Evolutionary conservation across 2,888 invertebrate genomes (phyloP), one percentile per base, ranked within the genome.

Genomic region (Machimus atricapillus): DNA sequence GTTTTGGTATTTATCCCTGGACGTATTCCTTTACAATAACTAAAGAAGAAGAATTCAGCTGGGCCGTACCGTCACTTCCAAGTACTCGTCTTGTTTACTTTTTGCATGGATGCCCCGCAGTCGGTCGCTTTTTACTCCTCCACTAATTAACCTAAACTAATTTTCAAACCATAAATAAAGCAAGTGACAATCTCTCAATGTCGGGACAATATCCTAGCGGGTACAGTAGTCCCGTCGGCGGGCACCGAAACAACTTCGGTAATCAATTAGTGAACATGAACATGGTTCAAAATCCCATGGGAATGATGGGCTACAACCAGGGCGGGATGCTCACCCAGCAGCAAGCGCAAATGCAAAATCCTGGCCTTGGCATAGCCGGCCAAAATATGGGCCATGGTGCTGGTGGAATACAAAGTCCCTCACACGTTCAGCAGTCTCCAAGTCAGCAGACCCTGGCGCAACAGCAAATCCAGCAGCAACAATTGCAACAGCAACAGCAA

Each of bases 131-230:
- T n/a, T 7, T 52, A n/a, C n/a, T 52, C 52, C 16, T 34, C 7
- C 34, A 34, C 6, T 52, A 16, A 52, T 52, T 52, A 52, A 46
- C n/a, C 52, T 52, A n/a, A 52, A 52, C n/a, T 52, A 52, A 19
- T 52, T 52, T 27, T 66, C 23, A 23, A 12, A 12, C 2, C 27
- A 12, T 66, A 23, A 23, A 66, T 3, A 9, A 23, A 12, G 19
- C 19, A 23, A 66, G 66, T 66, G 66, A 66, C 19, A 66, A 19
- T 66, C 27, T 76, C 27, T 76, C 76, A 76, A 91, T 91, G 91
- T 90, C 91, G 7, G 90, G 90, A 0, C 91, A 91, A 89, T 91
- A 90, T 89, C 90, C 91, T 9, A 90, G 90, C 12, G 90, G 90
- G 6, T 91, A 90, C 87, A 90, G 90, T 83, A 91, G 90, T 58